Conservation (phyloP, 2,888 invertebrate species). For the Orthonevra nobilis region DNA sequence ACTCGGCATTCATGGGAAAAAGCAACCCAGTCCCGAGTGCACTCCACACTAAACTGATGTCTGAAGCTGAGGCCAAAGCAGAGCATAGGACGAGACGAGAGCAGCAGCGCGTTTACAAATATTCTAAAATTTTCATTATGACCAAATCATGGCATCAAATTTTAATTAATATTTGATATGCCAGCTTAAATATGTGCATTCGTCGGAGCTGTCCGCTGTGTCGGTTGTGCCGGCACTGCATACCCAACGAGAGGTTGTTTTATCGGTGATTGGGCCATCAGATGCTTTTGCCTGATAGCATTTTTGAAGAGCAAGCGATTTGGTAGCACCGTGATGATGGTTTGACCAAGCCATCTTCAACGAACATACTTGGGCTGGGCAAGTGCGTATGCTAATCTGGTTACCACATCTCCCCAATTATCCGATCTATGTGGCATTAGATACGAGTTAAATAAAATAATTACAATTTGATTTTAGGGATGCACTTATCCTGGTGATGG, state of each 20-base stretch:
- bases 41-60: neutral
- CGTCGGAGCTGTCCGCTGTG: constrained; percentile 12
- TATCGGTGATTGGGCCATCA: constrained; percentile 36
- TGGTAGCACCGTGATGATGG: neutral
- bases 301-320: neutral
- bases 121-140: constrained; percentile 70
- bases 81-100: neutral
- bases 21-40: neutral
- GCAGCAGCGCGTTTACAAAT: constrained; percentile 59
- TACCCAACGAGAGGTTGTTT: constrained; percentile 5
- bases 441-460: constrained; percentile 51
- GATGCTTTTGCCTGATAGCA: neutral
- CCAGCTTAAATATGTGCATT: constrained; percentile 60
- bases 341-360: constrained; percentile 40
- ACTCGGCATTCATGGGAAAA: constrained; percentile 31
- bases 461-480: constrained; percentile 57
- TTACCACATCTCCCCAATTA: constrained; percentile 52
- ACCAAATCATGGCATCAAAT: constrained; percentile 67
- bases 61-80: too few relatives aligned
- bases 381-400: constrained; percentile 57
- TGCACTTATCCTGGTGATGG: too few relatives aligned
- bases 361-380: constrained; percentile 28
- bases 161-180: constrained; percentile 70
- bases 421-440: constrained; percentile 47
- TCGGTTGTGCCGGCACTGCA: neutral